Conservation (phyloP, 2,797 vertebrate species). For the Sternarchorhynchus goeldii region DNA sequence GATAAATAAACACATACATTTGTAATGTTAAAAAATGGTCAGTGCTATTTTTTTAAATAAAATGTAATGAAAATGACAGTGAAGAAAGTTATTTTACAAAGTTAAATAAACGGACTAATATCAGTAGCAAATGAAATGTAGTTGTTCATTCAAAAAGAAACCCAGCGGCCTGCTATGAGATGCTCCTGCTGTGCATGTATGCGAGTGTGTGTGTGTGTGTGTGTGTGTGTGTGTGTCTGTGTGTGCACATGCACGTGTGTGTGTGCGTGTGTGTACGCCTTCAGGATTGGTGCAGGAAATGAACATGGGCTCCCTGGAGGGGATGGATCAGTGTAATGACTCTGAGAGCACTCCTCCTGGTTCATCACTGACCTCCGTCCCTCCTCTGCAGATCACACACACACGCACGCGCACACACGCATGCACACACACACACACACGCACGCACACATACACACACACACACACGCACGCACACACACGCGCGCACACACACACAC, state of each 20-base stretch:
- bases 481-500: conserved; percentile 31
- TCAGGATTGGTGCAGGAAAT: conserved; percentile 68
- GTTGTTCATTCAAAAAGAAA: not conserved
- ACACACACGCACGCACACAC: conserved; percentile 16
- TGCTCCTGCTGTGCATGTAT: not conserved
- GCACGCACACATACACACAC: conserved; percentile 30
- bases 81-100: not conserved
- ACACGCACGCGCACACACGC: conserved; percentile 20
- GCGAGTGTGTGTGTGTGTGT: conserved; percentile 9
- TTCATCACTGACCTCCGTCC: conserved; percentile 71
- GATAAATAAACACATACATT: not conserved
- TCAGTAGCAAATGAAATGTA: not conserved
- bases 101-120: conserved; percentile 7
- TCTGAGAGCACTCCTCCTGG: conserved; percentile 67
- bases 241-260: conserved; percentile 15
- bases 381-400: conserved; percentile 51
- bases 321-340: conserved; percentile 76
- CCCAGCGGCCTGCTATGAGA: not conserved
- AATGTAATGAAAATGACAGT: not conserved
- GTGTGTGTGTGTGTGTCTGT: conserved; percentile 20
- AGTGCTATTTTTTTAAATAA: not conserved
- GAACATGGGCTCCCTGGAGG: conserved; percentile 67
- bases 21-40: not conserved
- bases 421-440: conserved; percentile 31
- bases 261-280: conserved; percentile 24